Base-by-base conservation (phyloP, 2,113 vertebrate genomes). In the Piaya cayana region DNA sequence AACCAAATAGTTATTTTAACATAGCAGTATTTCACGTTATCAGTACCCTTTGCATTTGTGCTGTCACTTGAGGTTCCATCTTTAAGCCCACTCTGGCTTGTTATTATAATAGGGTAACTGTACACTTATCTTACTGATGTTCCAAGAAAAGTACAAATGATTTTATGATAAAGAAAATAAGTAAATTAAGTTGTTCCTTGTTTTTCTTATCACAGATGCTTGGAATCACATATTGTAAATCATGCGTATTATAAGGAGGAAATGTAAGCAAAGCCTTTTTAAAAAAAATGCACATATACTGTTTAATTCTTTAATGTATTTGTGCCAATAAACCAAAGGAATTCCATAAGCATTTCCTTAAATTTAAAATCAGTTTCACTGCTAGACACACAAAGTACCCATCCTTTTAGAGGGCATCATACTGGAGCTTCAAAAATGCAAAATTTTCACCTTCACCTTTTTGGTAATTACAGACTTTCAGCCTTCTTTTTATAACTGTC, bases 401-500 rank as follows among this genome's bases (percentile, higher is more conserved):
- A 27, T 70, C 32, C 72, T 67, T 77, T 58, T 12, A 64, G 39
- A 58, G 86, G 29, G 42, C 36, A 26, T 29, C 29, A 34, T 12
- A 77, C 4, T 7, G 76, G n/a, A 76, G 22, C 45, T 70, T 86
- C 50, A 55, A 20, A 72, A 75, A 72, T 1, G 2, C 63, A 42
- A 50, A n/a, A n/a, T 49, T 67, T 82, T 77, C 27, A 56, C 43
- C 52, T 71, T 75, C 45, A 58, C 15, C 12, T 58, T 68, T 74
- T 34, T 23, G 39, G 13, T 30, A 32, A 53, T 81, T 86, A 58
- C 25, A 97, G 4, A 45, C 52, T 43, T 70, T 95, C 68, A 56
- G 96, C 97, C 82, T 97, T 98, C 82, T 96, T 97, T 94, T 97
- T 97, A 30, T 98, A 98, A 71, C 76, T 97, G 8, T 97, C 96